Percentiles rank a stretch among this genome's conserved stretches.
Evolutionary conservation across 2,113 vertebrate genomes (phyloP).

Genomic region (Epinephelus fuscoguttatus): DNA sequence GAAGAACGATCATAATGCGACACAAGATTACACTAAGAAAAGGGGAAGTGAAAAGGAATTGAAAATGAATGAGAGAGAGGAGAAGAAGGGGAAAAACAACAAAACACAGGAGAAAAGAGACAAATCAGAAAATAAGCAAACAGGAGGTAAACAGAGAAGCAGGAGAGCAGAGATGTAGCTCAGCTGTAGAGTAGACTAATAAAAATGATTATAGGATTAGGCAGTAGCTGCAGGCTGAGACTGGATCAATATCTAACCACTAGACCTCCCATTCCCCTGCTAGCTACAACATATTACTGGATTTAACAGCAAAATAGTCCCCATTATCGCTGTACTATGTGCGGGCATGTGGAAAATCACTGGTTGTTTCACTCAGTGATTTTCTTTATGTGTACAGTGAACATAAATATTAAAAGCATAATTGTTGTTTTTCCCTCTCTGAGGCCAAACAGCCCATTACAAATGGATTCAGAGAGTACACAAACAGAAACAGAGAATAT

Average conservation of each 20-base stretch:
- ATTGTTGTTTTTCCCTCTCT: neutral
- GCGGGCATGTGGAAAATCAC: neutral
- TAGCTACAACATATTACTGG: slow-evolving; percentile 25
- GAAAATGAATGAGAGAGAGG: neutral
- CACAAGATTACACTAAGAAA: neutral
- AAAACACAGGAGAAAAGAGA: neutral
- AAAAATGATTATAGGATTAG: slow-evolving; percentile 69
- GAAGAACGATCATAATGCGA: neutral
- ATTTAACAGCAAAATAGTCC: slow-evolving; percentile 26
- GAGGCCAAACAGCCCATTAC: neutral
- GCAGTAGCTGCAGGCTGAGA: slow-evolving; percentile 52
- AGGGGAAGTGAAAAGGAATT: neutral
- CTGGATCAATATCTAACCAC: slow-evolving; percentile 64
- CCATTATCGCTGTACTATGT: neutral
- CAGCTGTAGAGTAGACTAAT: slow-evolving; percentile 63
- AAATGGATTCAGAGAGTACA: neutral
- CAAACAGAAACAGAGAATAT: neutral
- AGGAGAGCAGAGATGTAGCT: slow-evolving; percentile 2
- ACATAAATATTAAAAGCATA: neutral
- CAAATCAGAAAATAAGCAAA: neutral
- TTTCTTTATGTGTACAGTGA: neutral
- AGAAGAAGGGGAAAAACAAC: neutral
- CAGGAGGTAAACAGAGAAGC: neutral
- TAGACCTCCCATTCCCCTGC: slow-evolving; percentile 23
- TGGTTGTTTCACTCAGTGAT: neutral